A percentile compares a stretch with the other conserved stretches of the same genome.
Evolutionary conservation across 2,797 vertebrate species (phyloP).

Genomic region (Astyanax mexicanus): DNA sequence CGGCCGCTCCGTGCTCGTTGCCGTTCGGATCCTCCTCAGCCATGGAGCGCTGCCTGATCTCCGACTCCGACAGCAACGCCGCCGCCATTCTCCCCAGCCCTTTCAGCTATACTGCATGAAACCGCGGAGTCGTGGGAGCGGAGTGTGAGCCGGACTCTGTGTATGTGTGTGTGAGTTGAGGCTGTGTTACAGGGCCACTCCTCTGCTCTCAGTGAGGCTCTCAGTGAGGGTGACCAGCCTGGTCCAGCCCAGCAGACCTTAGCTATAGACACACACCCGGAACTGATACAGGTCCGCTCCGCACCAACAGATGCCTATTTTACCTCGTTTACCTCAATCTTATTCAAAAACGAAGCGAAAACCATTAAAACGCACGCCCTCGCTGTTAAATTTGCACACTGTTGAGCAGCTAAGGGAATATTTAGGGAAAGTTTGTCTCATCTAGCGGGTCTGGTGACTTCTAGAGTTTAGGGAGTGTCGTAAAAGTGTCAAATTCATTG

Average conservation of each 20-base stretch:
- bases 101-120: conserved; percentile 68
- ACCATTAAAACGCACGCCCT: neutral
- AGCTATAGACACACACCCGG: conserved; percentile 69
- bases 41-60: conserved; percentile 82
- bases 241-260: conserved; percentile 2
- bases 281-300: conserved; percentile 65
- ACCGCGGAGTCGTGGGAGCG: neutral
- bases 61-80: conserved; percentile 79
- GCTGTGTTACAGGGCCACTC: conserved; percentile 29
- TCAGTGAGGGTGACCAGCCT: conserved; percentile 15
- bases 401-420: conserved; percentile 8
- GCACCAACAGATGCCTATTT: conserved; percentile 13
- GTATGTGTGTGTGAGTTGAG: conserved; percentile 27
- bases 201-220: conserved; percentile 8
- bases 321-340: neutral
- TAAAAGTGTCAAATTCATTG: neutral
- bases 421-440: conserved; percentile 43
- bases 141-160: conserved; percentile 1
- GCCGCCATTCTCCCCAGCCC: conserved; percentile 67
- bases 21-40: conserved; percentile 86
- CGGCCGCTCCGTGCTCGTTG: conserved; percentile 82
- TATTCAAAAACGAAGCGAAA: neutral
- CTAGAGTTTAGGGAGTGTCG: conserved; percentile 14
- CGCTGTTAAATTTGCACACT: neutral
- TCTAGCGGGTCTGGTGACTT: conserved; percentile 6